Evolutionary conservation across 2,888 invertebrate species (phyloP).

Genomic region (Chrysopilus asiliformis): DNA sequence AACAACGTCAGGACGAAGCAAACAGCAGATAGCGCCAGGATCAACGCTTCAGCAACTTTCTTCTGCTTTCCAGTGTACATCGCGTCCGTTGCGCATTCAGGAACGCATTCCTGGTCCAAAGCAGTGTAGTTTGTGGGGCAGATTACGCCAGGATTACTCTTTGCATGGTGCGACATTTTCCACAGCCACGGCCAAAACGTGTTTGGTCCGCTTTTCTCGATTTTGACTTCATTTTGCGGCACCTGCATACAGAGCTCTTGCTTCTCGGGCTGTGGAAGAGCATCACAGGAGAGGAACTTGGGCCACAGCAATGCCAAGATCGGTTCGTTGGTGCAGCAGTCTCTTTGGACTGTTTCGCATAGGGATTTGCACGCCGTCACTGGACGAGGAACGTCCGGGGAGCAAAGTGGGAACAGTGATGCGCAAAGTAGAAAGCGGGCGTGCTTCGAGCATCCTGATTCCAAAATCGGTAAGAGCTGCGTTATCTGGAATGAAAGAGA

Average conservation of each 20-base stretch:
- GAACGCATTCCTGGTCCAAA: conserved; percentile 42
- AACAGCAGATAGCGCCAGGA: conserved; percentile 61
- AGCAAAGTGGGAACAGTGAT: conserved; percentile 82
- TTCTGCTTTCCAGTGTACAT: conserved; percentile 54
- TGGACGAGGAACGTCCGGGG: conserved; percentile 69
- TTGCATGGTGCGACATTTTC: conserved; percentile 24
- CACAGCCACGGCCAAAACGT: conserved; percentile 30
- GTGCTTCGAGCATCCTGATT: conserved; percentile 67
- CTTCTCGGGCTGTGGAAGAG: conserved; percentile 59
- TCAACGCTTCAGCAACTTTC: conserved; percentile 56
- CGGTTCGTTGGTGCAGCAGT: conserved; percentile 48
- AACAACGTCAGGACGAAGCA: conserved; percentile 72
- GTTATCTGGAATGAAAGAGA: conserved; percentile 47
- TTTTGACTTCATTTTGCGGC: conserved; percentile 21
- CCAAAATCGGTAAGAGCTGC: conserved; percentile 55
- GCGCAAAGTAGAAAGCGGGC: conserved; percentile 80
- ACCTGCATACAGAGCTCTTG: conserved; percentile 67
- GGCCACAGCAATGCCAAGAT: conserved; percentile 59
- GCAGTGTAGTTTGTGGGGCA: conserved; percentile 49
- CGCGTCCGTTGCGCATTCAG: conserved; percentile 53
- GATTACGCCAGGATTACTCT: conserved; percentile 23
- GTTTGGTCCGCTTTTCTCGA: conserved; percentile 9
- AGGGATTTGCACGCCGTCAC: conserved; percentile 77
- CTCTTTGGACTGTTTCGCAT: conserved; percentile 61
- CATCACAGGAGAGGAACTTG: conserved; percentile 59